These are phyloP conservation scores for Candoia aspera DNA, from an alignment of 2,113 vertebrate genomes.

Conservation along the genomic window DNA sequence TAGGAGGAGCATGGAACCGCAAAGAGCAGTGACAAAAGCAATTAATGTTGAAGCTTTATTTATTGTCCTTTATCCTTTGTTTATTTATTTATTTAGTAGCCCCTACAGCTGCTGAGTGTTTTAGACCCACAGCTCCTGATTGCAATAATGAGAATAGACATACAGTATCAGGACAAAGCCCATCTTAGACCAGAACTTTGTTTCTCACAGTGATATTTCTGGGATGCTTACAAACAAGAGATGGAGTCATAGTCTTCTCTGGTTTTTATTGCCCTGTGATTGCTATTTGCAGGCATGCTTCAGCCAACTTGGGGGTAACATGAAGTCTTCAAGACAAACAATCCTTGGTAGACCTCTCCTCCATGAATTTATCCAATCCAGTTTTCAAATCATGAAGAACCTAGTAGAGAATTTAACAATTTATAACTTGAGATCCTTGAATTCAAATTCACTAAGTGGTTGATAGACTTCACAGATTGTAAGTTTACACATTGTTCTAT, in stretches of 20 bases:
- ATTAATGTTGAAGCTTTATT: too few relatives aligned
- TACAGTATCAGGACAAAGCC: neutral
- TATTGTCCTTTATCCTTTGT: too few relatives aligned
- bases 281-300: neutral
- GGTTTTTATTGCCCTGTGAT: neutral
- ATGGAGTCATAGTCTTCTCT: neutral
- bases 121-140: neutral
- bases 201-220: neutral
- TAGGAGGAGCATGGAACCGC: too few relatives aligned
- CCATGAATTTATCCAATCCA: neutral
- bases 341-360: neutral
- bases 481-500: neutral
- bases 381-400: neutral
- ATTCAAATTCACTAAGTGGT: neutral
- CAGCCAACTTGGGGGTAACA: neutral
- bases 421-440: neutral
- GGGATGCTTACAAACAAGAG: neutral
- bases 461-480: neutral
- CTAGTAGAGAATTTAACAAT: neutral
- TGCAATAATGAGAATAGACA: neutral
- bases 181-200: neutral
- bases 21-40: too few relatives aligned
- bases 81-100: neutral
- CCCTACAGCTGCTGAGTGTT: neutral
- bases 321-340: neutral